phyloP scores from a whole-genome alignment of 2,888 invertebrate genomes.

The Orchesella flavescens region DNA sequence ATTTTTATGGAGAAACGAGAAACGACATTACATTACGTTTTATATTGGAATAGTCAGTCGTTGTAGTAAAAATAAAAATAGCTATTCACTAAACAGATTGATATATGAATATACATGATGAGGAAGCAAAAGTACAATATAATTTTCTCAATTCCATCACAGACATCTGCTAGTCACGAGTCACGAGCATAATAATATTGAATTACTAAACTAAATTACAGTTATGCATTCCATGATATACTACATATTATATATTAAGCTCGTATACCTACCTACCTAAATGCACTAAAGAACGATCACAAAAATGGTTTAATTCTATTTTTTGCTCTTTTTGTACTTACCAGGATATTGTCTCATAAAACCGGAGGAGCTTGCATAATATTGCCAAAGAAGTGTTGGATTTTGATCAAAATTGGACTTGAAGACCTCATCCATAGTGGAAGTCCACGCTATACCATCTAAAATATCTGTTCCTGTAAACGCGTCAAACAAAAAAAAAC shows the following conservation, averaged over 20 bases:
- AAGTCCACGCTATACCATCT: slow-evolving; percentile 94
- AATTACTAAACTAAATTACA: too few species aligned
- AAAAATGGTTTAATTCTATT: slow-evolving; percentile 12
- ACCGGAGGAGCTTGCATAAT: slow-evolving; percentile 95
- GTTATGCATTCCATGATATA: too few species aligned
- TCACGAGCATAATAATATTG: too few species aligned
- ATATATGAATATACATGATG: too few species aligned
- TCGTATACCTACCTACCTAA: not conserved
- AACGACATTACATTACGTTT: not conserved
- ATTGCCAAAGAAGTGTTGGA: slow-evolving; percentile 96
- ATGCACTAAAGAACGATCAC: too few species aligned
- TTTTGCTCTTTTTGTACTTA: slow-evolving; percentile 73
- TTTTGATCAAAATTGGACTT: slow-evolving; percentile 88
- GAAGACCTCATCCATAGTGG: slow-evolving; percentile 88
- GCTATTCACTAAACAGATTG: too few species aligned
- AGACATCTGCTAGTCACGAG: too few species aligned
- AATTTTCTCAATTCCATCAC: too few species aligned
- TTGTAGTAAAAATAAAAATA: too few species aligned
- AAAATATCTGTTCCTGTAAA: slow-evolving; percentile 84
- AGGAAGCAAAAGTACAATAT: too few species aligned
- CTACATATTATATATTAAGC: too few species aligned
- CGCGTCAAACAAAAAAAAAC: not conserved
- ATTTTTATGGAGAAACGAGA: not conserved
- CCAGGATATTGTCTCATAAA: slow-evolving; percentile 96
- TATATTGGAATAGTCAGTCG: not conserved